Evolutionary conservation across 64 coral and sea anemone genomes (phyloP).

Genomic region (Dendrophyllia cribrosa): DNA sequence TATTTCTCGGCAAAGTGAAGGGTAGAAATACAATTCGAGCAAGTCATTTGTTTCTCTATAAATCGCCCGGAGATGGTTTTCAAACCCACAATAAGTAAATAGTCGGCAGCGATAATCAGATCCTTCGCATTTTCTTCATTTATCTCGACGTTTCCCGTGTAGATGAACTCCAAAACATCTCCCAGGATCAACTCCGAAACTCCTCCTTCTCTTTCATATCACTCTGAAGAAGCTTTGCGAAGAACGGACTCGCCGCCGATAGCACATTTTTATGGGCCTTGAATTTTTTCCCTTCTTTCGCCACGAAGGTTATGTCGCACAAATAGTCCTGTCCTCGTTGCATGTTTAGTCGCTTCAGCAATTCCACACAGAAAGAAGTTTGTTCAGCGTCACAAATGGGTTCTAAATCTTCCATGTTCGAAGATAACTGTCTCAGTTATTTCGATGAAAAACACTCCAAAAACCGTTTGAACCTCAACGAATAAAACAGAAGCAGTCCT

Average conservation of each 20-base stretch:
- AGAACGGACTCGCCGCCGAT: conserved; percentile 4
- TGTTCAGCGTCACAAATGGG: neutral
- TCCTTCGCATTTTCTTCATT: neutral
- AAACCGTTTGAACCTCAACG: too few species aligned
- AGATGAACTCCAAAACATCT: conserved; percentile 9
- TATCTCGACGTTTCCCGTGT: neutral
- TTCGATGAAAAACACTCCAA: too few species aligned
- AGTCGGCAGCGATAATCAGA: neutral
- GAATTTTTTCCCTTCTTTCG: conserved; percentile 3
- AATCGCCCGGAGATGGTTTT: neutral
- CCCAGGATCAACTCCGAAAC: neutral
- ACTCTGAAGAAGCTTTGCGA: neutral
- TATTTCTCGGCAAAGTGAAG: conserved; percentile 20
- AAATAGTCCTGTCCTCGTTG: neutral
- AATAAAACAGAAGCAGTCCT: too few species aligned
- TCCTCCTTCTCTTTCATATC: conserved; percentile 50
- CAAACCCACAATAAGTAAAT: conserved; percentile 12
- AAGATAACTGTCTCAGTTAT: neutral
- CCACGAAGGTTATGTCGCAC: conserved; percentile 33
- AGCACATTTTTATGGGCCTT: neutral
- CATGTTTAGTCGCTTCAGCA: conserved; percentile 3
- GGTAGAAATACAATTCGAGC: neutral
- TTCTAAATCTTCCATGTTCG: neutral
- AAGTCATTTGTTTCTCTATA: neutral
- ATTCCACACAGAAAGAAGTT: conserved; percentile 12